Conservation (phyloP, 2,888 invertebrate genomes). For the Callyntrura guangdongensis region DNA sequence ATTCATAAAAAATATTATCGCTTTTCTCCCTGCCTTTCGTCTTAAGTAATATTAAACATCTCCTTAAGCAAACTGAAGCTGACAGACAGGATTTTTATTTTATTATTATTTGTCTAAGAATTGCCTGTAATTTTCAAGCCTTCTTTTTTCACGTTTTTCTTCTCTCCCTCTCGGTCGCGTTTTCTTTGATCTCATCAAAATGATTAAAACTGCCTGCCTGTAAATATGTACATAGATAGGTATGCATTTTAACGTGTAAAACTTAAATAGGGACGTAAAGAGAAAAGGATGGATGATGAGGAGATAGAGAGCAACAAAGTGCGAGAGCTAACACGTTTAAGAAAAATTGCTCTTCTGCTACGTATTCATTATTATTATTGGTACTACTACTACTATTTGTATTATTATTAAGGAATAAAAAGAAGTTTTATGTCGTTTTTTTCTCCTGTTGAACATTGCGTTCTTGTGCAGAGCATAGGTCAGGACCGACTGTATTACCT, state of each 20-base stretch:
- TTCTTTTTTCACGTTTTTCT: conserved; percentile 63
- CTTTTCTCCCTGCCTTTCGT: conserved; percentile 40
- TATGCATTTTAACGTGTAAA: not conserved
- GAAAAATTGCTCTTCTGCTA: conserved; percentile 62
- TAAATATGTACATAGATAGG: not conserved
- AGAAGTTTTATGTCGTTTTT: not conserved
- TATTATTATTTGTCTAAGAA: conserved; percentile 79
- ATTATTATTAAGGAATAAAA: not conserved
- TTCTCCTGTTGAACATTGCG: too few species aligned
- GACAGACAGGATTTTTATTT: conserved; percentile 77
- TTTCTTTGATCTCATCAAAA: conserved; percentile 54
- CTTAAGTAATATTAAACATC: conserved; percentile 64
- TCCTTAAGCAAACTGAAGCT: conserved; percentile 79
- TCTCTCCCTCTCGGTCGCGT: not conserved
- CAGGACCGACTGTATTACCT: conserved; percentile 37
- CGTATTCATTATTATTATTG: conserved; percentile 64
- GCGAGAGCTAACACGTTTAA: conserved; percentile 74
- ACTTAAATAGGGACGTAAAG: not conserved
- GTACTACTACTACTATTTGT: conserved; percentile 43
- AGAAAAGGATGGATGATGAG: conserved; percentile 44
- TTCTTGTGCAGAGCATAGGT: conserved; percentile 53
- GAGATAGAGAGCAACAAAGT: conserved; percentile 55
- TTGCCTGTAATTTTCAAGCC: conserved; percentile 77
- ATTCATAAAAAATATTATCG: conserved; percentile 60
- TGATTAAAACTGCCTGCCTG: conserved; percentile 21